Percentiles rank a stretch among this genome's conserved stretches.
phyloP scores from a whole-genome alignment of 1,140 invertebrate genomes.

The Bombus terrestris region DNA sequence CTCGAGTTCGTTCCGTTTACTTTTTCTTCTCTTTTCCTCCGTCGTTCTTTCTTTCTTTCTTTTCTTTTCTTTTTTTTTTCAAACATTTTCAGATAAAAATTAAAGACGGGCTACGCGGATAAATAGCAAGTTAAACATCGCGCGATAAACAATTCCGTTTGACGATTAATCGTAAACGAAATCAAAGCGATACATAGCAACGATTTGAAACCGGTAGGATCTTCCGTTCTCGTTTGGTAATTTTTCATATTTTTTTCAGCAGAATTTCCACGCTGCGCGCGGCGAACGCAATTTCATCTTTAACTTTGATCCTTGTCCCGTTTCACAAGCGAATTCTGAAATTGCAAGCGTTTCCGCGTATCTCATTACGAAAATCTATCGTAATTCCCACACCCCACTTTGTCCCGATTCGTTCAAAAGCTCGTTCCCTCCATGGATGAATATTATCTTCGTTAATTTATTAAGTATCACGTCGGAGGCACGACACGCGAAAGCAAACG shows the following conservation, averaged over 20 bases:
- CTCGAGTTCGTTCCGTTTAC: neutral
- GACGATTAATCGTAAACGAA: neutral
- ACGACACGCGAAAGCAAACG: neutral
- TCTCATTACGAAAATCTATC: constrained; percentile 34
- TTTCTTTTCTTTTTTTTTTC: neutral
- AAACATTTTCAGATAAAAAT: neutral
- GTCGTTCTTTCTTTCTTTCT: no score
- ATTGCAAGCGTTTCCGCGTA: neutral
- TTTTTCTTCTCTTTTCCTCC: neutral
- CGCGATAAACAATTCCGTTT: neutral
- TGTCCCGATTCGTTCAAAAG: neutral
- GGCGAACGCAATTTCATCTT: neutral
- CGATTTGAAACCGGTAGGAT: no score
- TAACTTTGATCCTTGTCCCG: neutral
- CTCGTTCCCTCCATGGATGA: neutral
- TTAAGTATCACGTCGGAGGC: constrained; percentile 9
- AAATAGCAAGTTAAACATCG: neutral
- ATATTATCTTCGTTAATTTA: constrained; percentile 45
- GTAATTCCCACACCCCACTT: neutral
- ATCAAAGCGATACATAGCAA: neutral
- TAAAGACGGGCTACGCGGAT: neutral
- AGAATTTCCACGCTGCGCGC: no score
- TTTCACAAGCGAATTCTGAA: neutral
- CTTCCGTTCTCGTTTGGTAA: neutral
- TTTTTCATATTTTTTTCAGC: neutral